Percentiles rank a stretch among this genome's conserved stretches.
These are phyloP conservation scores for Melolontha melolontha DNA, from an alignment of 2,888 invertebrate genomes.

Conservation along the genomic window DNA sequence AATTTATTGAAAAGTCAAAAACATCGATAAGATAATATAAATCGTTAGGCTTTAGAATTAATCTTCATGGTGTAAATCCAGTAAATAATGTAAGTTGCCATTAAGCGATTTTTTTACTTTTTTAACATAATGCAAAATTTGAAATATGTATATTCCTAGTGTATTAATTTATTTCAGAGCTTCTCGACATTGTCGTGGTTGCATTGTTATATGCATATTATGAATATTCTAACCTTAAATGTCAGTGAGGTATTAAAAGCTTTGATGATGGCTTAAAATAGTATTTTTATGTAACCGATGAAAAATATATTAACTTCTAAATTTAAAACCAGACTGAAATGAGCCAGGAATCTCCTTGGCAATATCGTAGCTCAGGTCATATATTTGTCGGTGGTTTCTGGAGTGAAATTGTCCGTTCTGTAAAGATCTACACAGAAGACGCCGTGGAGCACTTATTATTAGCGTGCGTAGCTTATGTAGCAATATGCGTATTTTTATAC, in stretches of 20 bases:
- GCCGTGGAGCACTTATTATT: constrained; percentile 70
- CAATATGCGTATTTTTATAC: constrained; percentile 68
- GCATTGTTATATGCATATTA: constrained; percentile 5
- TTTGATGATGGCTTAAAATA: constrained; percentile 36
- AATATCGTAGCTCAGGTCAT: constrained; percentile 48
- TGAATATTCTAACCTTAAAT: constrained; percentile 42
- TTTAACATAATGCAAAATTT: no score
- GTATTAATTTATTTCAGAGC: no score
- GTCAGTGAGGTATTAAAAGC: constrained; percentile 36
- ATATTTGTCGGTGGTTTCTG: constrained; percentile 32
- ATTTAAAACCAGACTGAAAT: constrained; percentile 58
- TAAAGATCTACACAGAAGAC: constrained; percentile 65
- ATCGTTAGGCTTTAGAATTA: no score
- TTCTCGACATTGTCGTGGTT: not conserved
- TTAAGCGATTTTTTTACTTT: no score
- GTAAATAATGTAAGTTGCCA: no score
- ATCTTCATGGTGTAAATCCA: no score
- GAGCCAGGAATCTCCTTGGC: constrained; percentile 58
- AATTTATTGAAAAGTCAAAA: no score
- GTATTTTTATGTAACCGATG: constrained; percentile 51
- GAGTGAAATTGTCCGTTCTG: constrained; percentile 38
- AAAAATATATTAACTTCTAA: constrained; percentile 54
- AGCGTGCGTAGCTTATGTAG: constrained; percentile 67
- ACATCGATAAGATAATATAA: no score
- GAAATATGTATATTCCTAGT: no score